A percentile compares a stretch with the other conserved stretches of the same genome.
Evolutionary conservation across 2,113 vertebrate species (phyloP).

Genomic region (Centropristis striata): DNA sequence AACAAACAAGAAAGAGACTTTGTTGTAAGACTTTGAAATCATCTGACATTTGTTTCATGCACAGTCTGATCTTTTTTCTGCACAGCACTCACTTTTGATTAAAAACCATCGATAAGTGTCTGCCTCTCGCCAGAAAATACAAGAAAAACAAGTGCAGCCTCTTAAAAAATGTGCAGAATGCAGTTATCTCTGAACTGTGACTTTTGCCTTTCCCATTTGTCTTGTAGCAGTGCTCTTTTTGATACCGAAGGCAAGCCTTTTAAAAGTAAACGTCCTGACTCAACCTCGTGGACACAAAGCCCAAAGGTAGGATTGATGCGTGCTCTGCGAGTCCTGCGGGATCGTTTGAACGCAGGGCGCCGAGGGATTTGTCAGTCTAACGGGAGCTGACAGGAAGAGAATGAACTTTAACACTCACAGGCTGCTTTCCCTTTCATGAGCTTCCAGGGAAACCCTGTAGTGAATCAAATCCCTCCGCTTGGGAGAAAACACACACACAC

Average conservation of each 20-base stretch:
- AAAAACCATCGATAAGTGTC: slow-evolving; percentile 7
- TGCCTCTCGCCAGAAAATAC: neutral
- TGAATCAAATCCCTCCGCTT: slow-evolving; percentile 53
- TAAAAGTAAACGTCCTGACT: slow-evolving; percentile 31
- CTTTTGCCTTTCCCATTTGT: slow-evolving; percentile 15
- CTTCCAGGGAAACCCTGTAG: slow-evolving; percentile 56
- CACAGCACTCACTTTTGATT: neutral
- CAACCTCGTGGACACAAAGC: slow-evolving; percentile 14
- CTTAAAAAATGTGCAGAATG: slow-evolving; percentile 7
- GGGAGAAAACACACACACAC: slow-evolving; percentile 21
- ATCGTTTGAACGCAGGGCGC: slow-evolving; percentile 30
- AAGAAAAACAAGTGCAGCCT: slow-evolving; percentile 1
- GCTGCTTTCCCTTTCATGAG: slow-evolving; percentile 75
- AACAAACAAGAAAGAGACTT: neutral
- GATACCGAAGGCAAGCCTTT: slow-evolving; percentile 9
- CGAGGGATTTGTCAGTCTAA: slow-evolving; percentile 70
- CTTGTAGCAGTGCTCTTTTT: neutral
- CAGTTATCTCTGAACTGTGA: slow-evolving; percentile 14
- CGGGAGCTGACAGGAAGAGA: slow-evolving; percentile 62
- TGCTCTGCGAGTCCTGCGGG: slow-evolving; percentile 33
- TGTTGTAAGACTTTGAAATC: neutral
- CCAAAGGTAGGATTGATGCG: slow-evolving; percentile 46
- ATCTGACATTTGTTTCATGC: slow-evolving; percentile 1
- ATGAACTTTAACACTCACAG: slow-evolving; percentile 67
- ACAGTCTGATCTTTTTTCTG: neutral